A percentile compares a stretch with the other conserved stretches of the same genome.
phyloP scores from a whole-genome alignment of 2,113 vertebrate species.

The Anhinga rufa region DNA sequence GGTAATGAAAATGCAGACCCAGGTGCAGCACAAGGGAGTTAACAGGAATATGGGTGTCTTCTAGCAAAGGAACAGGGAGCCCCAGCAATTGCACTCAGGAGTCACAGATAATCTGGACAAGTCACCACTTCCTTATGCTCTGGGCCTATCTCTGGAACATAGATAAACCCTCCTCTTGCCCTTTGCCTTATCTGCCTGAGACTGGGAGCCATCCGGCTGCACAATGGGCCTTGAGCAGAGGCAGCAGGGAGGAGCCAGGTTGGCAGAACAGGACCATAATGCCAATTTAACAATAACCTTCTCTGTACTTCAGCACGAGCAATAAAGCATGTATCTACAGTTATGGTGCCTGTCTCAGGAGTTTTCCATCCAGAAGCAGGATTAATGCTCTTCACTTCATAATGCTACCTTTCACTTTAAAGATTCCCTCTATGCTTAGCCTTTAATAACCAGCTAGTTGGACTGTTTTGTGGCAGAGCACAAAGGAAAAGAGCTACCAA shows the following conservation, averaged over 20 bases:
- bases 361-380: background rate
- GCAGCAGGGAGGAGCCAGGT: background rate
- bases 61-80: background rate
- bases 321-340: background rate
- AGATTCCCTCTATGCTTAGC: background rate
- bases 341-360: background rate
- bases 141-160: background rate
- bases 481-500: background rate
- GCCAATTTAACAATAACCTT: background rate
- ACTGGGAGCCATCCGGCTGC: background rate
- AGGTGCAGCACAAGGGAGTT: background rate
- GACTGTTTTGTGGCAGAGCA: background rate
- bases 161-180: background rate
- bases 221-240: background rate
- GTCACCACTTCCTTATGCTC: background rate
- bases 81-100: background rate
- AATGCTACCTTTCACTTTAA: background rate
- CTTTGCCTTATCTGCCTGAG: slow-evolving; percentile 1
- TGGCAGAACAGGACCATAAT: background rate
- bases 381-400: background rate
- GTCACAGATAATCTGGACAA: background rate
- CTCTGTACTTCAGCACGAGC: background rate
- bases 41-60: background rate
- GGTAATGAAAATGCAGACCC: background rate
- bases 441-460: background rate